Conservation (phyloP, 2,113 vertebrate genomes). For the Sterrhoptilus dennistouni region DNA sequence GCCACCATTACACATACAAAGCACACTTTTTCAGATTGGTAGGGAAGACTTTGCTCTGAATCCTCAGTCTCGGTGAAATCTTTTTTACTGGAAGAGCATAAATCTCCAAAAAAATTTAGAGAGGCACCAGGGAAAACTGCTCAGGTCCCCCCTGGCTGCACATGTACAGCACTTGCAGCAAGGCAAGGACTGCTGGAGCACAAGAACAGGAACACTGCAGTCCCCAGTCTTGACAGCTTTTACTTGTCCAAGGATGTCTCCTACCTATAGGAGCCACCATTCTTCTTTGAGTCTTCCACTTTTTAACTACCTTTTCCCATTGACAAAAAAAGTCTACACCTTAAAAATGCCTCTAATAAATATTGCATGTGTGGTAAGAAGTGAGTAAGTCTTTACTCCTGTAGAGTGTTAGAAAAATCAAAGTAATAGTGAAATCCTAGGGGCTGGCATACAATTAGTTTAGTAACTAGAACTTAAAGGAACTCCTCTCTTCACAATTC, state of each 20-base stretch:
- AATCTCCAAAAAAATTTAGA: not conserved
- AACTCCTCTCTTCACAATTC: not conserved
- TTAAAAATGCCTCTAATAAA: not conserved
- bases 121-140: not conserved
- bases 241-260: not conserved
- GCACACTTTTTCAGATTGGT: not conserved
- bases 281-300: not conserved
- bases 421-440: not conserved
- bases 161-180: accelerated
- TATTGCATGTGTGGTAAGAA: not conserved
- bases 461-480: not conserved
- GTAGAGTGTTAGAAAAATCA: not conserved
- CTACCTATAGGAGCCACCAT: not conserved
- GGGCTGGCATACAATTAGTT: not conserved
- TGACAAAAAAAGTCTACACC: not conserved
- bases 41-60: not conserved
- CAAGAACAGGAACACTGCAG: accelerated
- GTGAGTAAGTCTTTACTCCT: not conserved
- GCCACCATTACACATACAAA: not conserved
- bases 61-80: not conserved
- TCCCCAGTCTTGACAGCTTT: not conserved
- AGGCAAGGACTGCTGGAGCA: not conserved
- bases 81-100: not conserved
- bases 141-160: not conserved
- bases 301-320: not conserved